phyloP scores from a whole-genome alignment of 2,888 invertebrate species.

The Thalpophila matura region DNA sequence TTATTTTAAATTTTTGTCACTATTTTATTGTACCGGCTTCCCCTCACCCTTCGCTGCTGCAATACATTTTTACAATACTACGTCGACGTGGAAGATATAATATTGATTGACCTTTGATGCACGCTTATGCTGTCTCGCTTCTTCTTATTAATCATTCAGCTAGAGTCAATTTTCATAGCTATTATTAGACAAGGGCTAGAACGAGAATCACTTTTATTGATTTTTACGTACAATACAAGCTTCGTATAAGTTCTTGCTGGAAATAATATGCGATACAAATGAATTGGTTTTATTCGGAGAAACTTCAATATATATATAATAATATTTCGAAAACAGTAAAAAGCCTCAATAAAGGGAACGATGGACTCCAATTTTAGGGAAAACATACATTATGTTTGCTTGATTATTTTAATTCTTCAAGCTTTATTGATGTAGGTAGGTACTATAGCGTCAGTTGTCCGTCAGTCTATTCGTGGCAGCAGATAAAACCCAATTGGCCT shows the following conservation, averaged over 20 bases:
- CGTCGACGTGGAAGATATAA: background rate
- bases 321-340: too few species aligned
- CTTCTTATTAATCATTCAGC: conserved; percentile 47
- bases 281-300: background rate
- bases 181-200: conserved; percentile 24
- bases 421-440: conserved; percentile 29
- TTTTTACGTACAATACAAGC: conserved; percentile 12
- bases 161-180: conserved; percentile 44
- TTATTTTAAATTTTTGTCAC: too few species aligned
- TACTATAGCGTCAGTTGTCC: background rate
- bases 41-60: too few species aligned
- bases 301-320: background rate
- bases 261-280: background rate
- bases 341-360: too few species aligned
- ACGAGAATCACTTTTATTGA: conserved; percentile 25
- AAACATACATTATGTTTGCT: background rate
- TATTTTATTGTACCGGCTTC: too few species aligned
- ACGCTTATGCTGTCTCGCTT: conserved; percentile 46
- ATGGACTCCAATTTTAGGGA: background rate
- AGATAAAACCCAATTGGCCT: conserved; percentile 43
- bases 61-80: too few species aligned
- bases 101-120: conserved; percentile 55
- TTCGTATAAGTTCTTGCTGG: background rate
- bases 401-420: conserved; percentile 14
- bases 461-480: conserved; percentile 10